These are phyloP conservation scores for Lateolabrax maculatus DNA, from an alignment of 2,797 vertebrate genomes.

Conservation along the genomic window DNA sequence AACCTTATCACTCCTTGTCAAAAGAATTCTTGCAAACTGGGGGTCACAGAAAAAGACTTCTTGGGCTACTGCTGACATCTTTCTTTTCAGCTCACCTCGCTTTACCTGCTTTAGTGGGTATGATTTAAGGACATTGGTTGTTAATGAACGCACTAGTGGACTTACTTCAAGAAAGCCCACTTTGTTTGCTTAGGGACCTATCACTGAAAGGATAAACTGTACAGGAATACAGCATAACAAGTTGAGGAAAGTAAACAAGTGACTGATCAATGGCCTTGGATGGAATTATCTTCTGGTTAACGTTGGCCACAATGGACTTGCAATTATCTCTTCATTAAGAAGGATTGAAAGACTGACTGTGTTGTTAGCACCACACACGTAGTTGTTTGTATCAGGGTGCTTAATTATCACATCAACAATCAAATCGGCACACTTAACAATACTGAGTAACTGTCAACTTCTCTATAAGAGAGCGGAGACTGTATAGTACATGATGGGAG, in stretches of 20 bases:
- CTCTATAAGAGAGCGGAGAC: constrained; percentile 11
- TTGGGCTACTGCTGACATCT: constrained; percentile 25
- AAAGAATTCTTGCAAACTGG: constrained; percentile 31
- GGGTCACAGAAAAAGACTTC: constrained; percentile 27
- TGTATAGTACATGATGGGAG: constrained; percentile 78
- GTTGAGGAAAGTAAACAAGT: constrained; percentile 30
- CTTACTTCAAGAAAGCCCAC: constrained; percentile 15
- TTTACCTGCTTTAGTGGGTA: constrained; percentile 16
- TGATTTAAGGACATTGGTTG: constrained; percentile 33
- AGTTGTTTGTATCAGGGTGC: constrained; percentile 26
- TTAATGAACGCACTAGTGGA: constrained; percentile 25
- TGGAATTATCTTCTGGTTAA: constrained; percentile 34
- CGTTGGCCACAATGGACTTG: constrained; percentile 39
- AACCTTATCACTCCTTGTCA: constrained; percentile 24
- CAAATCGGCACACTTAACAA: constrained; percentile 25
- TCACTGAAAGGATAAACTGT: constrained; percentile 33
- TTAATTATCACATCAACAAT: constrained; percentile 18
- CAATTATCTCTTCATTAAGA: constrained; percentile 30
- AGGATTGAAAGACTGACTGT: constrained; percentile 32
- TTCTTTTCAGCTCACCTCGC: constrained; percentile 26
- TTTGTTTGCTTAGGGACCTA: constrained; percentile 32
- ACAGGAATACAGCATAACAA: constrained; percentile 19
- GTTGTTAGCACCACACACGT: constrained; percentile 12
- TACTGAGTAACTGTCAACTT: constrained; percentile 1
- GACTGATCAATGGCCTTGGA: constrained; percentile 50